Percentiles rank a stretch among this genome's conserved stretches.
Conservation (phyloP, 2,888 invertebrate species). For the Salticus scenicus region DNA sequence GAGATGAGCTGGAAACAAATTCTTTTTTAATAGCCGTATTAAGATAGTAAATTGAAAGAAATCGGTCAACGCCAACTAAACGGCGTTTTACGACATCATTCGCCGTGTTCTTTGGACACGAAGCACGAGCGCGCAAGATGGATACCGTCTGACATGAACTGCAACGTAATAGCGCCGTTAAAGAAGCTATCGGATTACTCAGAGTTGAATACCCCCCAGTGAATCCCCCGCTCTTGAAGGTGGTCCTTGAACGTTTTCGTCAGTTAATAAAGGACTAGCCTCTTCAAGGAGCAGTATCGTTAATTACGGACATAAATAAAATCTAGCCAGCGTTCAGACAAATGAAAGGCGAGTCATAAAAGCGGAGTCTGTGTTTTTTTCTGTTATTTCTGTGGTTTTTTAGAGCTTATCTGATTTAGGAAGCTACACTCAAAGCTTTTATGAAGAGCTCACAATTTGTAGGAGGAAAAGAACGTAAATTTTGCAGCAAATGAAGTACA, state of each 20-base stretch:
- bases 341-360: slow-evolving; percentile 16
- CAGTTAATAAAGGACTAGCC: slow-evolving; percentile 55
- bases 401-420: not conserved
- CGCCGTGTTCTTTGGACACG: slow-evolving; percentile 39
- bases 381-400: not conserved
- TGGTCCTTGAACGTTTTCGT: slow-evolving; percentile 42
- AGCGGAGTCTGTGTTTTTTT: not conserved
- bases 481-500: too few species aligned
- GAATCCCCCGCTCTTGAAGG: slow-evolving; percentile 23
- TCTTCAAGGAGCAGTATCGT: slow-evolving; percentile 39
- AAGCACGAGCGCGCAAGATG: slow-evolving; percentile 61
- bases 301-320: slow-evolving; percentile 56
- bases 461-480: not conserved
- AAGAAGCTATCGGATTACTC: slow-evolving; percentile 62
- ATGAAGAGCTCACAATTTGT: not conserved
- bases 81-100: not conserved
- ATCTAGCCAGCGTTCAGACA: slow-evolving; percentile 24
- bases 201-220: slow-evolving; percentile 20
- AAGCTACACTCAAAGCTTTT: not conserved
- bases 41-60: not conserved
- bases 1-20: too few species aligned
- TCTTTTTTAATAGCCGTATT: not conserved
- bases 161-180: slow-evolving; percentile 53
- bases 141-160: slow-evolving; percentile 63
- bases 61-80: not conserved